These are phyloP conservation scores for Agrilus cyanescens DNA, from an alignment of 2,888 invertebrate species.

Conservation along the genomic window DNA sequence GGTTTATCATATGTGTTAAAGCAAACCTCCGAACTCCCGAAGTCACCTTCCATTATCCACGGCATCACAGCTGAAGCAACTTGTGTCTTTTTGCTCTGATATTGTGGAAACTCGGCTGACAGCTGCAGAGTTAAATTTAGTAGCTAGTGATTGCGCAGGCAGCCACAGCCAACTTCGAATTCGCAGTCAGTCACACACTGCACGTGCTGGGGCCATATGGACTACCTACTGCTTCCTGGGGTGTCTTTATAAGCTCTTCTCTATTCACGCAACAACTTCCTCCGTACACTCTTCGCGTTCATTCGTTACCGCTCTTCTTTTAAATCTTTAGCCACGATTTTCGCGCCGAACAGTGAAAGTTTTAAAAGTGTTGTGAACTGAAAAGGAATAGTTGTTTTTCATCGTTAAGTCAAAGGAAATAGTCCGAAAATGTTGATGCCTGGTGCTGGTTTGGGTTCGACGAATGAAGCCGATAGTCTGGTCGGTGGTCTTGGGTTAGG, in stretches of 20 bases:
- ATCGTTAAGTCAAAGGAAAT: background rate
- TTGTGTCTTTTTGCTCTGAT: no score
- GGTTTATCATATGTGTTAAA: constrained; percentile 20
- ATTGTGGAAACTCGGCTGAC: constrained; percentile 4
- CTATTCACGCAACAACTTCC: background rate
- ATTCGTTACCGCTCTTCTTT: background rate
- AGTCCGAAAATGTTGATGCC: constrained; percentile 47
- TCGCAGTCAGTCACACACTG: constrained; percentile 12
- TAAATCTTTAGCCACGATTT: background rate
- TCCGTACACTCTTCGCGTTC: background rate
- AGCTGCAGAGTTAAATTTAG: constrained; percentile 20
- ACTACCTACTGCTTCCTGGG: background rate
- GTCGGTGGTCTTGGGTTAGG: constrained; percentile 33
- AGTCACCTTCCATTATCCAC: no score
- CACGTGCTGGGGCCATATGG: constrained; percentile 11
- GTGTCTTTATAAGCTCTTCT: background rate
- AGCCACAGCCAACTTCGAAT: constrained; percentile 13
- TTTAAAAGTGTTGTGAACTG: background rate
- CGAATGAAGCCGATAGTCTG: constrained; percentile 32
- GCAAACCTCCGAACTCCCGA: constrained; percentile 3
- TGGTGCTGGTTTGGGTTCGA: constrained; percentile 19
- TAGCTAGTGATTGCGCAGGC: constrained; percentile 17
- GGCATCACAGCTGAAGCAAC: no score
- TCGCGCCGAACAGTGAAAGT: background rate
- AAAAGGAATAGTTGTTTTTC: background rate